These are phyloP conservation scores for Mesocricetus auratus DNA, from an alignment of 2,113 vertebrate genomes.

Conservation along the genomic window DNA sequence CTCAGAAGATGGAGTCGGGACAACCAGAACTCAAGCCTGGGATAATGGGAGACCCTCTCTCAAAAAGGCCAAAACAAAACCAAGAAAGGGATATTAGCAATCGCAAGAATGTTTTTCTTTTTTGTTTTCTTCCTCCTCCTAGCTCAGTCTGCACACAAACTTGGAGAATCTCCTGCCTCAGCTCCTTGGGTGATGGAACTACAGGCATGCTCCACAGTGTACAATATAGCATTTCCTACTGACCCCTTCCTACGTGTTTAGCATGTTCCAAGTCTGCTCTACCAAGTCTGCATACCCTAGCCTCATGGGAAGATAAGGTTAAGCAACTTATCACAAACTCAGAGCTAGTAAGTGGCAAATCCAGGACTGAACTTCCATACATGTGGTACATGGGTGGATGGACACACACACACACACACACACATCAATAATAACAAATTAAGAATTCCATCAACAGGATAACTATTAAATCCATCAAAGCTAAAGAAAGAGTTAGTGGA, in stretches of 20 bases:
- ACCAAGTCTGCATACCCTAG: not conserved
- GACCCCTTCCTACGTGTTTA: not conserved
- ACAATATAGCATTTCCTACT: not conserved
- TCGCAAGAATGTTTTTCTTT: not conserved
- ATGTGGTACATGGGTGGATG: not conserved
- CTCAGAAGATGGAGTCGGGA: no score
- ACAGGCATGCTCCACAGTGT: not conserved
- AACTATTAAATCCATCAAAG: constrained; percentile 44
- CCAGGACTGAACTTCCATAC: not conserved
- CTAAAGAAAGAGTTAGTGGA: constrained; percentile 4
- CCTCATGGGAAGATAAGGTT: not conserved
- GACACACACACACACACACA: not conserved
- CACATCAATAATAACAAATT: constrained; percentile 16
- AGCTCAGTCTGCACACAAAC: not conserved
- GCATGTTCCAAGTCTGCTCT: not conserved
- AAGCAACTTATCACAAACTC: not conserved
- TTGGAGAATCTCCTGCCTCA: not conserved
- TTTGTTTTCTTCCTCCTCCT: not conserved
- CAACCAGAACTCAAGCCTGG: no score
- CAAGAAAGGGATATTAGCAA: not conserved
- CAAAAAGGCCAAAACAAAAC: not conserved
- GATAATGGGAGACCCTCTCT: no score
- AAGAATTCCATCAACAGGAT: constrained; percentile 8
- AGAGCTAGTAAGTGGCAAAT: not conserved
- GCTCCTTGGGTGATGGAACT: not conserved